Conservation (phyloP, 2,888 invertebrate genomes). For the Cybosia mesomella region DNA sequence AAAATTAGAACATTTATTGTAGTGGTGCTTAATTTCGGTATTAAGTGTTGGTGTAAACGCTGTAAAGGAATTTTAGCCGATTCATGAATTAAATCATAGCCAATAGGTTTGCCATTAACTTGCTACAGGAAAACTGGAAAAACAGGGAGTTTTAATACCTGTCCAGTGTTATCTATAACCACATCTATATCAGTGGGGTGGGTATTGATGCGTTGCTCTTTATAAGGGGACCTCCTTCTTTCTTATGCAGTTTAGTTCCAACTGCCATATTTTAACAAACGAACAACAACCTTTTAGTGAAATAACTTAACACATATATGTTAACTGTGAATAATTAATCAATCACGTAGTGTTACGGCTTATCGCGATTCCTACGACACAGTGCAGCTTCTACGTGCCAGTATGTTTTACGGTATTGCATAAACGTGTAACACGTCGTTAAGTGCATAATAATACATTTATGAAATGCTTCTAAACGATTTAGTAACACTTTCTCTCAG, state of each 20-base stretch:
- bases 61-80: slow-evolving; percentile 28
- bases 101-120: slow-evolving; percentile 20
- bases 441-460: slow-evolving; percentile 53
- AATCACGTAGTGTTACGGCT: slow-evolving; percentile 67
- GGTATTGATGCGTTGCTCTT: slow-evolving; percentile 47
- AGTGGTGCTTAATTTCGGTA: slow-evolving; percentile 36
- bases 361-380: slow-evolving; percentile 67
- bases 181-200: slow-evolving; percentile 46
- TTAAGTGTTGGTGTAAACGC: slow-evolving; percentile 26
- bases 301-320: slow-evolving; percentile 36
- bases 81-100: background rate
- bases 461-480: slow-evolving; percentile 51
- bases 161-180: slow-evolving; percentile 34
- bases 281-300: slow-evolving; percentile 38
- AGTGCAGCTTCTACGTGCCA: slow-evolving; percentile 69
- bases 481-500: slow-evolving; percentile 56
- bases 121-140: slow-evolving; percentile 35
- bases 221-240: slow-evolving; percentile 41
- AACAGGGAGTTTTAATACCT: slow-evolving; percentile 33
- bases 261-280: slow-evolving; percentile 14
- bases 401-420: slow-evolving; percentile 59
- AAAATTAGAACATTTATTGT: slow-evolving; percentile 52
- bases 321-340: slow-evolving; percentile 69
- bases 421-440: slow-evolving; percentile 57
- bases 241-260: slow-evolving; percentile 39